Evolutionary conservation across 2,113 vertebrate genomes (phyloP), one percentile per base, ranked within the genome.

Genomic region (Numenius arquata): DNA sequence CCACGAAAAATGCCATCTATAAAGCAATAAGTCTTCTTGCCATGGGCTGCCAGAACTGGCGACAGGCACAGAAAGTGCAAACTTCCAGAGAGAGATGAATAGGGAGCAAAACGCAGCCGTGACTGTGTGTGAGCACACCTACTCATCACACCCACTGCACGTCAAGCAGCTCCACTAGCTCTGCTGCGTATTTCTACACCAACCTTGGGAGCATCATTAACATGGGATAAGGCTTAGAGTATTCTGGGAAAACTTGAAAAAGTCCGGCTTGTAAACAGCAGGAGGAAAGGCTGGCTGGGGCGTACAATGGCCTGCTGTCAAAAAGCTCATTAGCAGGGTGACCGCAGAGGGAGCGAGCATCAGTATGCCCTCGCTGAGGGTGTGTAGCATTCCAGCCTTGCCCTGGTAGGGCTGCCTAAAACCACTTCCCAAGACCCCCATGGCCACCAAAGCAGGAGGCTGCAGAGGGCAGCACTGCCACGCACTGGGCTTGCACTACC

Each of bases 381-480:
- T 36, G 29, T 10, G 53, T 20, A 71, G 48, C 17, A 55, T 50
- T 16, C 30, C 65, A 86, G 43, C 6, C 58, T 48, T 2, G 47
- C 8, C 13, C 0, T 0, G 18, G 15, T 4, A 70, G 36, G 38
- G 27, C 20, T 80, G 55, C 73, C n/a, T 25, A 23, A 41, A 76
- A 27, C 15, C 67, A 18, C 8, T 71, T 15, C 20, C 52, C 36
- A 21, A 1, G 12, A 65, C 20, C 4, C 10, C 40, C 41, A 48
- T 8, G 52, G 41, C 29, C 85, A 59, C 47, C 23, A 41, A 27
- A 43, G 15, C 4, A 0, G 16, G 56, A 92, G 83, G 89, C 98
- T 97, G 97, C 71, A 98, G 98, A 98, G 97, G 98, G 98, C 98
- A 98, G 97, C 97, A 88, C 96, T 96, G 97, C 70, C 85, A 62